A percentile compares a stretch with the other conserved stretches of the same genome.
Conservation (phyloP, 1,140 invertebrate genomes). For the Pristionchus pacificus region DNA sequence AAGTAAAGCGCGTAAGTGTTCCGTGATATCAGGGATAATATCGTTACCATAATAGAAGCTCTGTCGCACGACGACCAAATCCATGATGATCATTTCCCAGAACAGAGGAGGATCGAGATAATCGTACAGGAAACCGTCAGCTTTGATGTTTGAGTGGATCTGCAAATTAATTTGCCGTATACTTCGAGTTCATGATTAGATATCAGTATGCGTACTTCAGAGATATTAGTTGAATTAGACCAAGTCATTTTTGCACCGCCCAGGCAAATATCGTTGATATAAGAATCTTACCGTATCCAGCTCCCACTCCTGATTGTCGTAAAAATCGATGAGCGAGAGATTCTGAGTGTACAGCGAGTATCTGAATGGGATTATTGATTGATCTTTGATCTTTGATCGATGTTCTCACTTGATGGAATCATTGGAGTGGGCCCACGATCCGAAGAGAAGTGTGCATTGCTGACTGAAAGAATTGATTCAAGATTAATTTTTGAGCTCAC, state of each 20-base stretch:
- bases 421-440: slow-evolving; percentile 57
- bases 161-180: slow-evolving; percentile 21
- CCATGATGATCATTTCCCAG: slow-evolving; percentile 57
- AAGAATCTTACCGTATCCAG: slow-evolving; percentile 40
- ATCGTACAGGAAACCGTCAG: slow-evolving; percentile 55
- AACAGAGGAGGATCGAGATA: slow-evolving; percentile 55
- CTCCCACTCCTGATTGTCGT: slow-evolving; percentile 58
- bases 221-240: no score
- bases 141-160: slow-evolving; percentile 46
- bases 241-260: no score
- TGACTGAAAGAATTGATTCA: no score
- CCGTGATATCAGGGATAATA: no score
- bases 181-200: no score
- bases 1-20: no score
- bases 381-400: not conserved
- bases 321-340: slow-evolving; percentile 55
- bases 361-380: slow-evolving; percentile 6
- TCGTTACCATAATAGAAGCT: slow-evolving; percentile 54
- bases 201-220: no score
- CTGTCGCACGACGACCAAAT: slow-evolving; percentile 50
- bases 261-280: no score
- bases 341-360: slow-evolving; percentile 55
- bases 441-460: slow-evolving; percentile 50
- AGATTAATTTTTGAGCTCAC: no score
- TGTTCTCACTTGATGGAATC: slow-evolving; percentile 49